A percentile compares a stretch with the other conserved stretches of the same genome.
phyloP scores from a whole-genome alignment of 2,113 vertebrate species.

The Psilopsiagon aurifrons region DNA sequence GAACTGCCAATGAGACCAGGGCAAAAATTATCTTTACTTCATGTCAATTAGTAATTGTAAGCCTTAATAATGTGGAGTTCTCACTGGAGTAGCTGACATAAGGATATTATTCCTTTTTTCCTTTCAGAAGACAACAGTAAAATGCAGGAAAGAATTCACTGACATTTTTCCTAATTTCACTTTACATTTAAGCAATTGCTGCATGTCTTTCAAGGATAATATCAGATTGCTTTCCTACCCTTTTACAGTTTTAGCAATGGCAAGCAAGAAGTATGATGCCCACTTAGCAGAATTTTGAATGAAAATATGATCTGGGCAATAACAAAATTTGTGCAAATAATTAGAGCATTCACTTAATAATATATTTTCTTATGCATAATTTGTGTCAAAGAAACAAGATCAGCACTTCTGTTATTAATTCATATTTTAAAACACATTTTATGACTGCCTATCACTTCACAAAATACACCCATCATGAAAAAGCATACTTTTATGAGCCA shows the following conservation, averaged over 20 bases:
- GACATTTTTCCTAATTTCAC: background rate
- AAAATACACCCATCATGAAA: background rate
- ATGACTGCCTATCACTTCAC: background rate
- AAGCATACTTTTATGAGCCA: background rate
- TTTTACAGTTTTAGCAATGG: background rate
- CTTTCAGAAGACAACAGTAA: background rate
- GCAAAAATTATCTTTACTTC: background rate
- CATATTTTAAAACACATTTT: background rate
- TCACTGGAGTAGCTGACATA: background rate
- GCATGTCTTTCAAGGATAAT: background rate
- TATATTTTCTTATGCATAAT: background rate
- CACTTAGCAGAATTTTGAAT: background rate
- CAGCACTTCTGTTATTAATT: background rate
- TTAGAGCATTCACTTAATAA: background rate
- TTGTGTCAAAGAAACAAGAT: background rate
- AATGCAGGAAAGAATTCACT: background rate
- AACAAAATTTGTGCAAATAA: background rate
- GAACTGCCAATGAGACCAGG: background rate
- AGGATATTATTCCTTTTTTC: background rate
- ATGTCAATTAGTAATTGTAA: background rate
- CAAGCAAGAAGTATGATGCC: background rate
- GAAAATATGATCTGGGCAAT: background rate
- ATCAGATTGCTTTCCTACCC: background rate
- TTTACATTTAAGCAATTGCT: background rate
- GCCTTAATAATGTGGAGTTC: background rate